Conservation (phyloP, 2,797 vertebrate genomes). For the Poliocrania exsul region DNA sequence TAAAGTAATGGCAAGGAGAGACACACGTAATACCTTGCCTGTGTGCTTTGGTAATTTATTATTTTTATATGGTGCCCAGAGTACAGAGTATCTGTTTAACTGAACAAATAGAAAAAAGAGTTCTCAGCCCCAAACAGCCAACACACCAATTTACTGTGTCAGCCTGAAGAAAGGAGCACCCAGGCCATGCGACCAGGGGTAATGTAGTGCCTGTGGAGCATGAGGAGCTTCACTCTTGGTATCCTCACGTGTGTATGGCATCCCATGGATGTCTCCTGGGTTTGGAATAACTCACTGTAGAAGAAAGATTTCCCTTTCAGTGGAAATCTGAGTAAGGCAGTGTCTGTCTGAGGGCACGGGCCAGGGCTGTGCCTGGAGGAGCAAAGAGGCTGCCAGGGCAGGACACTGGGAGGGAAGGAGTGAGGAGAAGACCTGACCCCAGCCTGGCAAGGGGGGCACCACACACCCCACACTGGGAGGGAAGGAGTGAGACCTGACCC, state of each 20-base stretch:
- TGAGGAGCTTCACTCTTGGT: neutral
- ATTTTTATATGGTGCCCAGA: conserved; percentile 8
- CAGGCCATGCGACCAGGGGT: neutral
- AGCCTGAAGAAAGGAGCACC: neutral
- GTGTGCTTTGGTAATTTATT: neutral
- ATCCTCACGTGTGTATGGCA: neutral
- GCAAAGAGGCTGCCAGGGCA: neutral
- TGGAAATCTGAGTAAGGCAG: neutral
- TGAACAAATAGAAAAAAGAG: conserved; percentile 31
- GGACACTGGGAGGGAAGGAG: neutral
- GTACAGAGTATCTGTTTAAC: conserved; percentile 23
- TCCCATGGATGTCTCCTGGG: neutral
- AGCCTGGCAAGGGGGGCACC: too few relatives aligned
- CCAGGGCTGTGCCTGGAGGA: neutral
- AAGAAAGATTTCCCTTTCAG: neutral
- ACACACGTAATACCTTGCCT: conserved; percentile 17
- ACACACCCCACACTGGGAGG: neutral
- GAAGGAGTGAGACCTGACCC: too few relatives aligned
- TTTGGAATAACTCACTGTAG: neutral
- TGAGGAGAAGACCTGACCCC: too few relatives aligned
- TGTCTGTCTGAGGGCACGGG: neutral
- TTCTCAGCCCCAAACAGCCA: conserved; percentile 38
- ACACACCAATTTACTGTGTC: conserved; percentile 20
- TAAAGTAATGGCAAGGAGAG: conserved; percentile 18
- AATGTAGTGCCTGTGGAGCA: neutral